These are phyloP conservation scores for Leptura quadrifasciata DNA, from an alignment of 2,888 invertebrate genomes.

Conservation along the genomic window DNA sequence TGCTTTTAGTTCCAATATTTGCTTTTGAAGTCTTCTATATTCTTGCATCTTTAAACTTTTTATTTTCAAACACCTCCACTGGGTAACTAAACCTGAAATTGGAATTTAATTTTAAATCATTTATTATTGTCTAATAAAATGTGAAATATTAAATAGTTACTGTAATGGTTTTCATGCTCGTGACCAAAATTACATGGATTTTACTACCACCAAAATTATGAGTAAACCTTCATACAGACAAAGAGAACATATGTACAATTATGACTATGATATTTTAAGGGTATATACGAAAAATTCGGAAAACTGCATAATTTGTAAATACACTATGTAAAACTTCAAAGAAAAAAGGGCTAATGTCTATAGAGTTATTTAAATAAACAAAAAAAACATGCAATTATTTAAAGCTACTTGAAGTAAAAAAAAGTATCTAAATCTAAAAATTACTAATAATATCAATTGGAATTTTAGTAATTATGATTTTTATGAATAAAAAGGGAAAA, in stretches of 20 bases:
- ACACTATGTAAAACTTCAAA: too few relatives aligned
- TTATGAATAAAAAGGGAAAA: too few relatives aligned
- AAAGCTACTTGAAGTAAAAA: too few relatives aligned
- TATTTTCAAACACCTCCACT: constrained; percentile 75
- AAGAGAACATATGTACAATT: not conserved
- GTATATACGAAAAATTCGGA: too few relatives aligned
- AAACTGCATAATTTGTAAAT: too few relatives aligned
- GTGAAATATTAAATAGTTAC: not conserved
- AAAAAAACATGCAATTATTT: too few relatives aligned
- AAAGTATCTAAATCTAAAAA: too few relatives aligned
- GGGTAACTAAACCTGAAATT: constrained; percentile 73
- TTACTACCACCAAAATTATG: not conserved
- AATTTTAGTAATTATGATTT: too few relatives aligned
- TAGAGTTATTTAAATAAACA: too few relatives aligned
- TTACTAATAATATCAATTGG: too few relatives aligned
- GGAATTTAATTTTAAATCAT: constrained; percentile 23
- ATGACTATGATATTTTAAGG: too few relatives aligned
- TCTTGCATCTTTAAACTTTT: constrained; percentile 71
- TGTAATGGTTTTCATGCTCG: not conserved
- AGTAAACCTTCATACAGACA: not conserved
- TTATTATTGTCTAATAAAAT: not conserved
- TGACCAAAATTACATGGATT: not conserved
- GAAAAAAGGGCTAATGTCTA: too few relatives aligned
- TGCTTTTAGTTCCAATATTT: constrained; percentile 70
- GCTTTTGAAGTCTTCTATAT: constrained; percentile 69